Evolutionary conservation across 1,140 invertebrate genomes (phyloP), one percentile per base, ranked within the genome.

Genomic region (Drosophila bocki): DNA sequence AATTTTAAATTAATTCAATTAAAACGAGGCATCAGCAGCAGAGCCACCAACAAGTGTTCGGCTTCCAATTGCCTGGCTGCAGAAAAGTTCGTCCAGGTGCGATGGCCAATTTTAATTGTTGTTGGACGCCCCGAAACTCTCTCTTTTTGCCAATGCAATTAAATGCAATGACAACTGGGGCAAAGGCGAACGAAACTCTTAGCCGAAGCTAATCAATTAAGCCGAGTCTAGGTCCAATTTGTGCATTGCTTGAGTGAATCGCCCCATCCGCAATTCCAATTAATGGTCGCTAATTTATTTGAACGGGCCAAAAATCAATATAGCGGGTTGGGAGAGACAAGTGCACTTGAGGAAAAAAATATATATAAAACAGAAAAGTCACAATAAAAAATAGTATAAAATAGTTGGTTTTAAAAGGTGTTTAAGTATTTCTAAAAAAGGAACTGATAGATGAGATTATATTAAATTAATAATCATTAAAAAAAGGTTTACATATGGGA

Each of bases 1-100:
- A 57, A 68, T 80, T 88, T 77, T 62, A 77, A 76, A 71, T 88
- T 80, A 88, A 86, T 86, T 88, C 61, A 86, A 83, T 83, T 88
- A 83, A 83, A 80, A 37, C 67, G 57, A 37, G 39, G 51, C 59
- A 79, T 76, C 72, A 71, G 53, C 63, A 13, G 62, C 74, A 78
- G 57, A 26, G 53, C 53, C 29, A 44, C 62, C 44, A 65, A 59
- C 22, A 61, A 71, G 67, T 53, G 58, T 44, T 44, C 26, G 39
- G 15, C 64, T 44, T 45, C 45, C 57, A 48, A 78, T 78, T 78
- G 22, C 50, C 57, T 12, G 39, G 45, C 44, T 51, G 45, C 22
- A 41, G 57, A 82, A 82, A 56, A 67, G 57, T 78, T 77, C 15
- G 57, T 61, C 68, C 80, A 87, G 79, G 65, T 79, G 70, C 71